phyloP scores from a whole-genome alignment of 2,113 vertebrate genomes.

The Agapornis roseicollis region DNA sequence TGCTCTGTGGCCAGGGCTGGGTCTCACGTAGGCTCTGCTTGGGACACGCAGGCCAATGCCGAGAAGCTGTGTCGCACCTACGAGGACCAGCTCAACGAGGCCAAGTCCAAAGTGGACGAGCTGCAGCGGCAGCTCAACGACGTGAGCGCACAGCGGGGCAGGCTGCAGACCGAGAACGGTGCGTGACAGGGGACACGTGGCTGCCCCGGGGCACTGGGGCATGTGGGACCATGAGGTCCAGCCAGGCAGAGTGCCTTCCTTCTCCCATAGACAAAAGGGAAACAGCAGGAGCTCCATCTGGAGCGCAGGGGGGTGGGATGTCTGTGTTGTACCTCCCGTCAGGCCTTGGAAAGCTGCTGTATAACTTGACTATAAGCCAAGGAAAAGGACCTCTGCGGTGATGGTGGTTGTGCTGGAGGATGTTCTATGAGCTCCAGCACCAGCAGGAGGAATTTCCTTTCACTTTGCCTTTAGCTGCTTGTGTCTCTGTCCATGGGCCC shows the following conservation, averaged over 20 bases:
- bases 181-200: neutral
- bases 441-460: neutral
- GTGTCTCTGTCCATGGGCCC: neutral
- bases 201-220: neutral
- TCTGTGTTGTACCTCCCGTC: neutral
- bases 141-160: slow-evolving; percentile 76
- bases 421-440: no score
- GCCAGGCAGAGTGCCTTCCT: neutral
- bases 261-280: rapidly evolving
- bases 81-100: slow-evolving; percentile 90
- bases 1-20: neutral
- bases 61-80: slow-evolving; percentile 89
- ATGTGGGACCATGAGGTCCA: rapidly evolving
- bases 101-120: slow-evolving; percentile 88
- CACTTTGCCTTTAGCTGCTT: neutral
- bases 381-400: neutral
- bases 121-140: slow-evolving; percentile 87
- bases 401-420: neutral
- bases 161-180: slow-evolving; percentile 88
- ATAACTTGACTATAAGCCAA: neutral
- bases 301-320: no score
- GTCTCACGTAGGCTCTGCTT: neutral
- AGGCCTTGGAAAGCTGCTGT: neutral
- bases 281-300: neutral
- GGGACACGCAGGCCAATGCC: slow-evolving; percentile 74